These are phyloP conservation scores for Anseranas semipalmata DNA, from an alignment of 2,113 vertebrate genomes.

Conservation along the genomic window DNA sequence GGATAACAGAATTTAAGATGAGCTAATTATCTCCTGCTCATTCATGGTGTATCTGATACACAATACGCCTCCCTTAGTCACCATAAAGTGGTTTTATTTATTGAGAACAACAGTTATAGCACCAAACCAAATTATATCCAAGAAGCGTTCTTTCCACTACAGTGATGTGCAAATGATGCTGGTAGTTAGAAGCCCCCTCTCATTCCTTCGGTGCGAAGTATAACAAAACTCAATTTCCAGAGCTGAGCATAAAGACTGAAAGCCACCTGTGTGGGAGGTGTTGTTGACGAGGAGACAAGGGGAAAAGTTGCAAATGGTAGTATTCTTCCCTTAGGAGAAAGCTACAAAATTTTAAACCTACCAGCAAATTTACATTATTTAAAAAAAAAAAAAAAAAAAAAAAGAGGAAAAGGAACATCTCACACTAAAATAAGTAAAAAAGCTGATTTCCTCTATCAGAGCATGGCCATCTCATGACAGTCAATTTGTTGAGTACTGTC, in stretches of 20 bases:
- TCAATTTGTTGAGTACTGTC: not conserved
- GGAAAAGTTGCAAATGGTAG: not conserved
- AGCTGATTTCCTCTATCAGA: not conserved
- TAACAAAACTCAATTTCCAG: not conserved
- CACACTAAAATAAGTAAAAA: not conserved
- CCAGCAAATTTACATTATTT: not conserved
- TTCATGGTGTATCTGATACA: not conserved
- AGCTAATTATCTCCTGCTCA: not conserved
- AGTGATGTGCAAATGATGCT: not conserved
- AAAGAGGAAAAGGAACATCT: not conserved
- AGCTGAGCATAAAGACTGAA: not conserved
- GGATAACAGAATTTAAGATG: not conserved
- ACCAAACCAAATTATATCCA: not conserved
- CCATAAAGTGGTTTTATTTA: slow-evolving; percentile 9
- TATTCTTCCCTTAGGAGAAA: not conserved
- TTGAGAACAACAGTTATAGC: not conserved
- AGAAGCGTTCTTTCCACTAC: not conserved
- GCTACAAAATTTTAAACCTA: not conserved
- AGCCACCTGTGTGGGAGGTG: not conserved
- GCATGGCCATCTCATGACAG: not conserved
- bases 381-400: not conserved
- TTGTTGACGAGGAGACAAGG: not conserved
- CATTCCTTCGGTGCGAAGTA: not conserved
- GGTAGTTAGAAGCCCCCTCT: not conserved
- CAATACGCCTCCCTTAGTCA: not conserved